A percentile compares a stretch with the other conserved stretches of the same genome.
Conservation (phyloP, 2,888 invertebrate species). For the Diadegma fenestrale region DNA sequence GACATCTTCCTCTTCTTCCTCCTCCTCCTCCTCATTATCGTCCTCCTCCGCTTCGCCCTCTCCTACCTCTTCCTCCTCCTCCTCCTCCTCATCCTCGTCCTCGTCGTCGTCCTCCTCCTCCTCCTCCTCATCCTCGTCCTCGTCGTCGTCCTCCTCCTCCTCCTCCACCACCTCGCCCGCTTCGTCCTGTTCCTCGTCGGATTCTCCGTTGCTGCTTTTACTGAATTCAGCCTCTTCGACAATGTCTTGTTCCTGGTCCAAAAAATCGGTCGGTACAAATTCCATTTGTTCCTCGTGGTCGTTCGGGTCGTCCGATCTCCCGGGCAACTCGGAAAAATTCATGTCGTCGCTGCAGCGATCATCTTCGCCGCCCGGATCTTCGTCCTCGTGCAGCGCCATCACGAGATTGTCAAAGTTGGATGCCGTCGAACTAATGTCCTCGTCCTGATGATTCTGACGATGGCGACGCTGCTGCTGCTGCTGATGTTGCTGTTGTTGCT, state of each 20-base stretch:
- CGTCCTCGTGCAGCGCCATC: constrained; percentile 80
- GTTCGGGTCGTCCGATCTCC: constrained; percentile 76
- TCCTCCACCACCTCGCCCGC: constrained; percentile 77
- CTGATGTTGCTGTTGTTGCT: constrained; percentile 72
- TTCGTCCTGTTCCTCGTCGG: constrained; percentile 64
- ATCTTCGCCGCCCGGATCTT: constrained; percentile 80
- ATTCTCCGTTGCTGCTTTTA: constrained; percentile 73
- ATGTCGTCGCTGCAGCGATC: constrained; percentile 72
- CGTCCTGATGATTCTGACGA: constrained; percentile 68
- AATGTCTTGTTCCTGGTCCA: constrained; percentile 83
- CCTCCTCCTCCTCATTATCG: constrained; percentile 54
- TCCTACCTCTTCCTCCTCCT: background rate
- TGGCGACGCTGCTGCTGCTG: constrained; percentile 73
- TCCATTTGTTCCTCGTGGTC: constrained; percentile 83
- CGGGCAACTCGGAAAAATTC: constrained; percentile 77
- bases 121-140: constrained; percentile 76
- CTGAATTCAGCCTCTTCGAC: constrained; percentile 80
- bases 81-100: constrained; percentile 68
- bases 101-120: constrained; percentile 72
- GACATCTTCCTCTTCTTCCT: constrained; percentile 54
- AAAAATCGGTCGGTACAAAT: constrained; percentile 84
- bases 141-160: constrained; percentile 71
- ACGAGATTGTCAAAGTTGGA: constrained; percentile 79
- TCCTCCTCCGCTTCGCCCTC: constrained; percentile 55
- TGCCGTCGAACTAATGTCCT: constrained; percentile 77